A percentile compares a stretch with the other conserved stretches of the same genome.
Evolutionary conservation across 2,888 invertebrate species (phyloP).

Genomic region (Athalia circularis): DNA sequence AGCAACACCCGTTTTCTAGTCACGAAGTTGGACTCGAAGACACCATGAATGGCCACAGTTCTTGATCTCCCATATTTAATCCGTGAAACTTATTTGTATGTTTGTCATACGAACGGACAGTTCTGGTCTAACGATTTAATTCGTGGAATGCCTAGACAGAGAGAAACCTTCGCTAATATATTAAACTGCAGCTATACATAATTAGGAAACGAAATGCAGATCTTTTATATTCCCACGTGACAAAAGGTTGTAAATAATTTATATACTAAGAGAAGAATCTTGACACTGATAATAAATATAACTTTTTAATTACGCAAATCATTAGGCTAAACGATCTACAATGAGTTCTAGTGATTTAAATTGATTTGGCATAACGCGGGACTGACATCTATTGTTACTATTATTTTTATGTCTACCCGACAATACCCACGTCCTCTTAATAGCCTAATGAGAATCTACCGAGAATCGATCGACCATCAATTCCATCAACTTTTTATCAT

Average conservation of each 20-base stretch:
- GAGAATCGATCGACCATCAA: neutral
- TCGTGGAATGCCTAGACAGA: slow-evolving; percentile 30
- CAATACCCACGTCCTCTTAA: neutral
- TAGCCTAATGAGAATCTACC: neutral
- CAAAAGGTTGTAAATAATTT: too few relatives aligned
- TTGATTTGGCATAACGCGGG: neutral
- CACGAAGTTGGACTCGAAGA: slow-evolving; percentile 28
- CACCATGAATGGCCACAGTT: slow-evolving; percentile 36
- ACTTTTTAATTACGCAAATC: too few relatives aligned
- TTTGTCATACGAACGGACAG: neutral
- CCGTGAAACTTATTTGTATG: slow-evolving; percentile 33
- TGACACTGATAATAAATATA: too few relatives aligned
- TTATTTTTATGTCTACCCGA: neutral
- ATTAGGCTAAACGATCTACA: too few relatives aligned
- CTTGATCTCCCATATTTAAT: slow-evolving; percentile 42
- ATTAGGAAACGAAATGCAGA: too few relatives aligned
- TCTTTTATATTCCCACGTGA: too few relatives aligned
- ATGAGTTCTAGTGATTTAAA: too few relatives aligned
- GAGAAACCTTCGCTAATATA: neutral
- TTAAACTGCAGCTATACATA: neutral
- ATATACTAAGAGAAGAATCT: too few relatives aligned
- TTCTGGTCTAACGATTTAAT: neutral
- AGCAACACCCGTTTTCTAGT: slow-evolving; percentile 35
- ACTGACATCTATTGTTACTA: neutral
- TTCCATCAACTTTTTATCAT: neutral